Percentiles rank a stretch among this genome's conserved stretches.
phyloP scores from a whole-genome alignment of 2,113 vertebrate species.

The Motacilla tschutschensis region DNA sequence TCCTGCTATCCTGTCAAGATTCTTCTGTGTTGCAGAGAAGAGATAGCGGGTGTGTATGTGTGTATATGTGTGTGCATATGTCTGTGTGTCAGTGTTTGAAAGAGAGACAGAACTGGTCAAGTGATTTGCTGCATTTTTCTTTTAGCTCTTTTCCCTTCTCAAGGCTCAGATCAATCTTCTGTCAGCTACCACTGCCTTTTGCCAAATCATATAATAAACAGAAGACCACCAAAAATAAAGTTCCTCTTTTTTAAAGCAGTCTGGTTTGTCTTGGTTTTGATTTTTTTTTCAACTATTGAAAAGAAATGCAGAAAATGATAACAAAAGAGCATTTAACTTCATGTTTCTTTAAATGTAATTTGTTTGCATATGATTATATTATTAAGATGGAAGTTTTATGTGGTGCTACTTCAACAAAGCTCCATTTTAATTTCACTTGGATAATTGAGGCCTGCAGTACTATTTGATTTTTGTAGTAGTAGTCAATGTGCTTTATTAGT shows the following conservation, averaged over 20 bases:
- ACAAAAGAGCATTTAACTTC: slow-evolving; percentile 30
- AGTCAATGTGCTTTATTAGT: background rate
- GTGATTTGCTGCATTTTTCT: slow-evolving; percentile 47
- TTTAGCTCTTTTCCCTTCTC: slow-evolving; percentile 39
- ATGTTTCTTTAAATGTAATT: slow-evolving; percentile 47
- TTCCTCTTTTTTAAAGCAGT: slow-evolving; percentile 80
- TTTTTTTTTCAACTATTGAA: slow-evolving; percentile 43
- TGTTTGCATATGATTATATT: slow-evolving; percentile 50
- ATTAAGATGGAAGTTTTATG: slow-evolving; percentile 54
- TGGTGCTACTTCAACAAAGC: slow-evolving; percentile 29
- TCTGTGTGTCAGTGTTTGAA: background rate
- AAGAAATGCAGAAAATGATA: slow-evolving; percentile 43
- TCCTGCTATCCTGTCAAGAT: slow-evolving; percentile 89
- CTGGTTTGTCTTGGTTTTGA: slow-evolving; percentile 43
- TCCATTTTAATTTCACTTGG: slow-evolving; percentile 14
- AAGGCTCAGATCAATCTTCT: slow-evolving; percentile 61
- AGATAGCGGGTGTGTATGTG: slow-evolving; percentile 31
- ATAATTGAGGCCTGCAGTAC: slow-evolving; percentile 22
- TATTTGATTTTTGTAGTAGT: background rate
- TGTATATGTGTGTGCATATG: background rate
- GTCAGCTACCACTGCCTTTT: slow-evolving; percentile 58
- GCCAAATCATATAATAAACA: slow-evolving; percentile 69
- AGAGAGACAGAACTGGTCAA: background rate
- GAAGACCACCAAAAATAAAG: slow-evolving; percentile 73
- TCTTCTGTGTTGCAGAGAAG: slow-evolving; percentile 69